phyloP scores from a whole-genome alignment of 2,797 vertebrate genomes.

The Iguana delicatissima region DNA sequence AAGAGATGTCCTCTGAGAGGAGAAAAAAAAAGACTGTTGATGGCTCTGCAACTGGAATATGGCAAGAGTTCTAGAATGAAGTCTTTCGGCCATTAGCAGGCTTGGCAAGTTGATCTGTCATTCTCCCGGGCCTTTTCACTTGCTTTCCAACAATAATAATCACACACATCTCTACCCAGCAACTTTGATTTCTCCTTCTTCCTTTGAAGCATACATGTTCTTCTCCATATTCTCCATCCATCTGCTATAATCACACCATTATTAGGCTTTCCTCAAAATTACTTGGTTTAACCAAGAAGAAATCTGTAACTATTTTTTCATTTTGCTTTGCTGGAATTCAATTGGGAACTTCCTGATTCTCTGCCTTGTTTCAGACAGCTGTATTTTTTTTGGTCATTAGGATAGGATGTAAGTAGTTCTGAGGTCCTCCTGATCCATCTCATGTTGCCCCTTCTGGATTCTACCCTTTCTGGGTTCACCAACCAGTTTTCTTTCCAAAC shows the following conservation, averaged over 20 bases:
- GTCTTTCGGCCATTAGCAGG: conserved; percentile 23
- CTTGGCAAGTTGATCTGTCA: not conserved
- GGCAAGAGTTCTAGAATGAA: conserved; percentile 24
- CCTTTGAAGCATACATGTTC: not conserved
- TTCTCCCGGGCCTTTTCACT: not conserved
- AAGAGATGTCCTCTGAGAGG: conserved; percentile 22
- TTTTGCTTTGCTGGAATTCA: not conserved
- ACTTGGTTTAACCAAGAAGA: too few species aligned
- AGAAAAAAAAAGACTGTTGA: conserved; percentile 13
- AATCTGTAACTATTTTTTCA: not conserved
- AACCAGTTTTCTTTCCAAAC: not conserved
- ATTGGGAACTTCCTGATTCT: not conserved
- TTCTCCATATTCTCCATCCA: not conserved
- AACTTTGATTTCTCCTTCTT: not conserved
- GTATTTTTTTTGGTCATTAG: not conserved
- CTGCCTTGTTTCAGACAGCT: not conserved
- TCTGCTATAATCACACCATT: not conserved
- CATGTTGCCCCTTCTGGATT: not conserved
- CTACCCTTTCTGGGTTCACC: not conserved
- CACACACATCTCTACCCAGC: conserved; percentile 24
- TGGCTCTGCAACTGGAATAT: conserved; percentile 34
- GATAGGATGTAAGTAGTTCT: not conserved
- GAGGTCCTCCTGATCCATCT: not conserved
- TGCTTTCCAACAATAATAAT: conserved; percentile 7
- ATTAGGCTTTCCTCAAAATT: not conserved